Conservation (phyloP, 2,888 invertebrate species). For the Ceriagrion tenellum region DNA sequence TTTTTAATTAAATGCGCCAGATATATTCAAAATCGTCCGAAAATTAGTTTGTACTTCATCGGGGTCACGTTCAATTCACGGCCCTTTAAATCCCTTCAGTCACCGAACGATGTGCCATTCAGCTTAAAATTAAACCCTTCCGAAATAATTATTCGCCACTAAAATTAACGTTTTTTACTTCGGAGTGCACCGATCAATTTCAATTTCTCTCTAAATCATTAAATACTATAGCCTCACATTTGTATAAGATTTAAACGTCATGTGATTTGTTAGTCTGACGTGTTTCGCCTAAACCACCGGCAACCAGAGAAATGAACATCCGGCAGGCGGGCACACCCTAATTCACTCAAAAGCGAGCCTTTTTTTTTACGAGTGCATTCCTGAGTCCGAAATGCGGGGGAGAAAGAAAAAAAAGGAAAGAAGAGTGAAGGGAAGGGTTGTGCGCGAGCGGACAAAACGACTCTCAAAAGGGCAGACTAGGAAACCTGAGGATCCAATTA, state of each 20-base stretch:
- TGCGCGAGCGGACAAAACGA: background rate
- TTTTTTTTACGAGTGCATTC: background rate
- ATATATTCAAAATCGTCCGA: background rate
- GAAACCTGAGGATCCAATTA: slow-evolving; percentile 55
- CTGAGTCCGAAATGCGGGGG: background rate
- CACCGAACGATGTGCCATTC: background rate
- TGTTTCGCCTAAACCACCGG: too few relatives aligned
- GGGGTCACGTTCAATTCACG: background rate
- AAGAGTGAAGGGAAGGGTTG: too few relatives aligned
- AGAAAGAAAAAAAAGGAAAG: background rate
- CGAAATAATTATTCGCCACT: background rate
- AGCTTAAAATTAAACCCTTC: background rate
- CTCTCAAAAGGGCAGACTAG: background rate
- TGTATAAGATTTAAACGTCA: background rate
- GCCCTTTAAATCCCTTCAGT: background rate
- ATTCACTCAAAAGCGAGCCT: background rate
- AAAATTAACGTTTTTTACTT: background rate
- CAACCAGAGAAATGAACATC: background rate
- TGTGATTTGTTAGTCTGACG: background rate
- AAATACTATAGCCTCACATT: background rate
- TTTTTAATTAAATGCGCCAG: background rate
- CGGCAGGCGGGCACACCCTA: background rate
- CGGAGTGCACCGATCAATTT: background rate
- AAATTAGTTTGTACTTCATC: background rate
- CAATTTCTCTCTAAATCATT: background rate